phyloP scores from a whole-genome alignment of 2,797 vertebrate genomes.

The Phrynocephalus forsythii region DNA sequence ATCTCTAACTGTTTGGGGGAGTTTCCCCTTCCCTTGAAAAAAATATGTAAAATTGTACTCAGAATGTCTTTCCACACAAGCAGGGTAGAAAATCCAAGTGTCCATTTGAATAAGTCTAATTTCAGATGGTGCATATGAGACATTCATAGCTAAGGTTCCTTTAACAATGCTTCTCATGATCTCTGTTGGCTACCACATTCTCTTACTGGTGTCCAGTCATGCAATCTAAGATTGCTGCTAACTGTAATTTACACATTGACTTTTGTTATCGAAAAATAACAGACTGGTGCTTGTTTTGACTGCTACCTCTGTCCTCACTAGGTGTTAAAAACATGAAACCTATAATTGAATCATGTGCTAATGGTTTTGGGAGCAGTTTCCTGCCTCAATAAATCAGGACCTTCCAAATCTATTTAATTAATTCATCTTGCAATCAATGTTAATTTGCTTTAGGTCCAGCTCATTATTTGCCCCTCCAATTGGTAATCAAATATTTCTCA shows the following conservation, averaged over 20 bases:
- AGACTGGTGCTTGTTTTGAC: slow-evolving; percentile 29
- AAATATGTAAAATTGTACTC: no score
- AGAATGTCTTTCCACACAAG: no score
- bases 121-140: slow-evolving; percentile 6
- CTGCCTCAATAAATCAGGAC: slow-evolving; percentile 70
- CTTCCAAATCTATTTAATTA: slow-evolving; percentile 67
- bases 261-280: slow-evolving; percentile 63
- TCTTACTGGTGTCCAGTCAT: slow-evolving; percentile 37
- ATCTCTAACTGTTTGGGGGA: no score
- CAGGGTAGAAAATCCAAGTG: no score
- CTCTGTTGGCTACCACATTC: slow-evolving; percentile 11
- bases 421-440: slow-evolving; percentile 70
- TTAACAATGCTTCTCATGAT: slow-evolving; percentile 13
- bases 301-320: slow-evolving; percentile 57
- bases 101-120: no score
- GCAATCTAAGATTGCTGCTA: slow-evolving; percentile 43
- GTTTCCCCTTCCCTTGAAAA: no score
- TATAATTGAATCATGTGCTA: slow-evolving; percentile 75
- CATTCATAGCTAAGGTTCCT: background rate
- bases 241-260: slow-evolving; percentile 63
- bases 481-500: slow-evolving; percentile 70
- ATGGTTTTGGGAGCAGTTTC: slow-evolving; percentile 60
- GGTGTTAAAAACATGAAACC: slow-evolving; percentile 55
- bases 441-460: slow-evolving; percentile 73
- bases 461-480: slow-evolving; percentile 69